Conservation (phyloP, 2,888 invertebrate genomes). For the Rotaria sp. region DNA sequence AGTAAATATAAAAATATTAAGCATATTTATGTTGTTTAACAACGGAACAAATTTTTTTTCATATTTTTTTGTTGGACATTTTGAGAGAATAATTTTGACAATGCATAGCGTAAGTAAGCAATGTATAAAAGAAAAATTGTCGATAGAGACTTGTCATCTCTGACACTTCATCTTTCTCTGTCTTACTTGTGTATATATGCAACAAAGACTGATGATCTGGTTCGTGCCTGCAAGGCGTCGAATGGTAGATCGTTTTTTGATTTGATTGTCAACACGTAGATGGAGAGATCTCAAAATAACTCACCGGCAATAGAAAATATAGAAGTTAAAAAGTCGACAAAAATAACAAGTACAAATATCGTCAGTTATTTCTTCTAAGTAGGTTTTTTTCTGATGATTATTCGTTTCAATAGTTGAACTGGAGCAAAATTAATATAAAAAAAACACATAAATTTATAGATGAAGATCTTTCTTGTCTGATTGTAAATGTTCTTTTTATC, state of each 20-base stretch:
- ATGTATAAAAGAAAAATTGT: neutral
- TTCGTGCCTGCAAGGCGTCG: neutral
- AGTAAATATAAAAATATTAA: neutral
- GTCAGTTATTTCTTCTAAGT: neutral
- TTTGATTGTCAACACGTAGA: neutral
- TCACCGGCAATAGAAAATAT: neutral
- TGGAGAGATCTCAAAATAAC: neutral
- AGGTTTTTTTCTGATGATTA: neutral
- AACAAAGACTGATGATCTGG: neutral
- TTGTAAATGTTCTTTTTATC: neutral
- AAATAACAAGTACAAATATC: too few relatives aligned
- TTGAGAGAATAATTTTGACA: neutral
- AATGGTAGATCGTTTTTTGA: neutral
- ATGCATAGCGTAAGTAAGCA: neutral
- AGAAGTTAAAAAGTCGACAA: too few relatives aligned
- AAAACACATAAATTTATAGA: too few relatives aligned
- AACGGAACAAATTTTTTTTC: neutral
- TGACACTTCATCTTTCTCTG: constrained; percentile 2
- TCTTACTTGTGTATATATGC: neutral
- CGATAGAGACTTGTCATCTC: neutral
- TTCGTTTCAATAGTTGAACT: neutral
- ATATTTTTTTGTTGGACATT: neutral
- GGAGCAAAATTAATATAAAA: neutral
- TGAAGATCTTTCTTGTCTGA: too few relatives aligned
- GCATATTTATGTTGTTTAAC: neutral